These are phyloP conservation scores for Pantherophis vulpinus DNA, from an alignment of 2,797 vertebrate species.

Conservation along the genomic window DNA sequence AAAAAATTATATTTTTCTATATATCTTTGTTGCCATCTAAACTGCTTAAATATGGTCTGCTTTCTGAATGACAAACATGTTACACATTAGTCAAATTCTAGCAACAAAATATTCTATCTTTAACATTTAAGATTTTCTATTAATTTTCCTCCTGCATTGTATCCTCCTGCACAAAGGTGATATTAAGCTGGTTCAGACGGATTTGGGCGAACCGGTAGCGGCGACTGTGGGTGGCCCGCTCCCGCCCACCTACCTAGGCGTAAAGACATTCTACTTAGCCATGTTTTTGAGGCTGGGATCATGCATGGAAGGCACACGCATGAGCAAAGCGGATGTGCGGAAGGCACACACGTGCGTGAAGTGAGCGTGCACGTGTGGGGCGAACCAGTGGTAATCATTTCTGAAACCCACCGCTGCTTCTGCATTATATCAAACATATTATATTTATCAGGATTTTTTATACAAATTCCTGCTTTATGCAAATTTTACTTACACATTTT, in stretches of 20 bases:
- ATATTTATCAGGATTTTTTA: background rate
- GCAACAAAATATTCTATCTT: background rate
- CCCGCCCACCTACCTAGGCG: too few species aligned
- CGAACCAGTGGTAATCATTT: too few species aligned
- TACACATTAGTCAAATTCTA: slow-evolving; percentile 3
- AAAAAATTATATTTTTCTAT: background rate
- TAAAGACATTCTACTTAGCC: too few species aligned
- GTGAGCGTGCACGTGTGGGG: too few species aligned
- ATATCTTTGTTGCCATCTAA: background rate
- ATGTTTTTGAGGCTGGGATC: too few species aligned
- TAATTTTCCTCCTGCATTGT: background rate
- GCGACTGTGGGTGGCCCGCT: too few species aligned
- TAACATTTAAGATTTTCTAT: slow-evolving; percentile 1
- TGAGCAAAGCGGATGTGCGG: too few species aligned
- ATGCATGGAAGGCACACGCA: too few species aligned
- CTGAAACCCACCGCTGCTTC: background rate
- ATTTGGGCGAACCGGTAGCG: too few species aligned
- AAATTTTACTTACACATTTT: background rate
- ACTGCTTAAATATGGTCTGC: background rate
- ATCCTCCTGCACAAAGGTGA: background rate
- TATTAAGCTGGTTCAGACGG: too few species aligned
- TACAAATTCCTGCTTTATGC: background rate
- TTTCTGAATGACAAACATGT: background rate
- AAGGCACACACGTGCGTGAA: too few species aligned
- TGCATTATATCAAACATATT: background rate